Evolutionary conservation across 2,797 vertebrate genomes (phyloP), one percentile per base, ranked within the genome.

Genomic region (Pagetopsis macropterus): DNA sequence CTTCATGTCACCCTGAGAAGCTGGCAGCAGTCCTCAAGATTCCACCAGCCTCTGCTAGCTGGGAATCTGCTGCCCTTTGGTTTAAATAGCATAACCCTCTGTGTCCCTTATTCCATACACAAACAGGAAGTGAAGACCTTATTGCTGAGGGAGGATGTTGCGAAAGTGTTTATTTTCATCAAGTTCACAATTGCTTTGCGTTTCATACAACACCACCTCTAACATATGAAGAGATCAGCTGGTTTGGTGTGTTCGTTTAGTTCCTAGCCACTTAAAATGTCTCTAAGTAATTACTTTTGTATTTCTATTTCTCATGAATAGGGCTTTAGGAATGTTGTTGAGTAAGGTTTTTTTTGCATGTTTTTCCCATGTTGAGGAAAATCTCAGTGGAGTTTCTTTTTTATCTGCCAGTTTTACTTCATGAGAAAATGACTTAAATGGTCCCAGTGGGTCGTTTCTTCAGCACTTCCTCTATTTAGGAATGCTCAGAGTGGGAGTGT

Each of bases 21-120:
- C 81, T 73, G 80, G 85, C 84, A 90, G 80, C 76, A 70, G 58
- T 46, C 46, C 75, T 78, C 78, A 63, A 78, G 82, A 87, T 91
- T 83, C 88, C 88, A 75, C 79, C 84, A 79, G 70, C 65, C 52
- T 63, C 79, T 65, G 58, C 58, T 70, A 71, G 88, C 87, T 95
- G 94, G 93, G 94, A 94, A 94, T 92, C 85, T 88, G 79, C 87
- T 95, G 94, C 87, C 93, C 93, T 94, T 94, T 92, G 87, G 76
- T 92, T 92, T 87, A 83, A 92, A 89, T 81, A 91, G 89, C 89
- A 87, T 87, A 93, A 92, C 92, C 91, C 91, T 90, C 77, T 14
- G 65, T 75, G 90, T 90, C 82, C 82, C 82, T 81, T 89, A 85
- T 84, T 87, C 91, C 89, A 83, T 81, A 87, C 84, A 91, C 88